Percentiles rank a stretch among this genome's conserved stretches.
Conservation (phyloP, 2,797 vertebrate species). For the Poecilia velifera region DNA sequence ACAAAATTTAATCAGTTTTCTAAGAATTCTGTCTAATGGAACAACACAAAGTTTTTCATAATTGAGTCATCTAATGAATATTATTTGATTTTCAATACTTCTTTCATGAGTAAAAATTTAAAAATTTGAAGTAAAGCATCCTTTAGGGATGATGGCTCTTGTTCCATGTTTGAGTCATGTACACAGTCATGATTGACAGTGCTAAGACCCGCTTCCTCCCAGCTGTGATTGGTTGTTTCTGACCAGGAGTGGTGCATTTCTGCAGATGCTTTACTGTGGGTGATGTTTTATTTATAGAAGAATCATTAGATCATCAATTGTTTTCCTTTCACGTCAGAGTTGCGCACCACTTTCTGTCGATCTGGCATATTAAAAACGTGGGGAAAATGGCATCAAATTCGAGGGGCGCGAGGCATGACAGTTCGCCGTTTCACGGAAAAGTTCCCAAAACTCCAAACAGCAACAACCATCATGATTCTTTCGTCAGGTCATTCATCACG, state of each 20-base stretch:
- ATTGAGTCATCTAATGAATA: not conserved
- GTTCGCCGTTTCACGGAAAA: constrained; percentile 2
- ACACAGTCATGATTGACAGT: too few species aligned
- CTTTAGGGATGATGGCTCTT: not conserved
- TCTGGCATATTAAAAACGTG: not conserved
- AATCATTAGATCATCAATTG: not conserved
- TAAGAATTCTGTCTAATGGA: not conserved
- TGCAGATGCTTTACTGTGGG: too few species aligned
- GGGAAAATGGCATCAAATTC: not conserved
- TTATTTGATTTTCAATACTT: not conserved
- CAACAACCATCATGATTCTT: constrained; percentile 52
- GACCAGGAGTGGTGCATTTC: too few species aligned
- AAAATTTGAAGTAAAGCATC: not conserved
- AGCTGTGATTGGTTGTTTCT: too few species aligned
- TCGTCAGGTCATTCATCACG: constrained; percentile 65
- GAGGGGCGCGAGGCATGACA: not conserved
- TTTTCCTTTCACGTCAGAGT: not conserved
- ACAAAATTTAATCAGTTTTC: not conserved
- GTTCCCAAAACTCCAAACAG: constrained; percentile 20
- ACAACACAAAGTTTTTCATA: not conserved
- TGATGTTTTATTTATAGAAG: not conserved
- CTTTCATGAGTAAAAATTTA: not conserved
- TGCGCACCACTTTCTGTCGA: not conserved
- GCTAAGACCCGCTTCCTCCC: too few species aligned
- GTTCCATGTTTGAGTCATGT: not conserved